These are phyloP conservation scores for Aythya baeri DNA, from an alignment of 2,113 vertebrate genomes.

Conservation along the genomic window DNA sequence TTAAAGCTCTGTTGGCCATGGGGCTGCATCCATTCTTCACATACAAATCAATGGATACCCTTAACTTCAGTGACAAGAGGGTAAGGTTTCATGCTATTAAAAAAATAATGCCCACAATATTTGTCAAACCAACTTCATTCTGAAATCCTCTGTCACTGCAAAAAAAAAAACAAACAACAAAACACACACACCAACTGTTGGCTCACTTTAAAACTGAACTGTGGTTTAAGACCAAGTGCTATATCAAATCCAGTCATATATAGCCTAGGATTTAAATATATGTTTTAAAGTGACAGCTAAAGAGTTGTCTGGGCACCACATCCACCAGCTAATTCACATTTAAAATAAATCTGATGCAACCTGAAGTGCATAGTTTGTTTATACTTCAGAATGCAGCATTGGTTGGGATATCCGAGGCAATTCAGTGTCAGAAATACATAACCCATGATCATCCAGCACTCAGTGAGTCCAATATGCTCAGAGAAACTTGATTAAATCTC, in stretches of 20 bases:
- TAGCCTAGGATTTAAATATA: background rate
- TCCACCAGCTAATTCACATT: background rate
- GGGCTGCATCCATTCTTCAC: slow-evolving; percentile 7
- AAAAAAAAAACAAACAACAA: background rate
- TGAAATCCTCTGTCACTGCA: background rate
- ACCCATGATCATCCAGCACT: background rate
- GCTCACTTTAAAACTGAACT: slow-evolving; percentile 14
- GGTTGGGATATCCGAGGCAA: background rate
- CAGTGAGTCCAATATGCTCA: background rate
- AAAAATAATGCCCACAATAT: slow-evolving; percentile 29
- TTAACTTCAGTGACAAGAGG: slow-evolving; percentile 38
- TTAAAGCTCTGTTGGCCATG: slow-evolving; percentile 15
- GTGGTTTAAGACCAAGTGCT: slow-evolving; percentile 35
- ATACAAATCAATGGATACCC: slow-evolving; percentile 54
- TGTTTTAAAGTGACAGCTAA: background rate
- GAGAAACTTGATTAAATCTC: background rate
- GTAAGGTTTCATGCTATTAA: slow-evolving; percentile 30
- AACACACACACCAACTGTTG: background rate
- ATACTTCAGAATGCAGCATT: background rate
- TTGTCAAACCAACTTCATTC: slow-evolving; percentile 54
- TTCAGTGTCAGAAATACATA: background rate
- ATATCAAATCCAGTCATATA: slow-evolving; percentile 25
- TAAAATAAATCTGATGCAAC: background rate
- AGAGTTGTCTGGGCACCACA: background rate
- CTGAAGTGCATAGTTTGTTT: background rate